Percentiles rank a stretch among this genome's conserved stretches.
Conservation (phyloP, 2,888 invertebrate species). For the Ashinkailepas kermadecensis region DNA sequence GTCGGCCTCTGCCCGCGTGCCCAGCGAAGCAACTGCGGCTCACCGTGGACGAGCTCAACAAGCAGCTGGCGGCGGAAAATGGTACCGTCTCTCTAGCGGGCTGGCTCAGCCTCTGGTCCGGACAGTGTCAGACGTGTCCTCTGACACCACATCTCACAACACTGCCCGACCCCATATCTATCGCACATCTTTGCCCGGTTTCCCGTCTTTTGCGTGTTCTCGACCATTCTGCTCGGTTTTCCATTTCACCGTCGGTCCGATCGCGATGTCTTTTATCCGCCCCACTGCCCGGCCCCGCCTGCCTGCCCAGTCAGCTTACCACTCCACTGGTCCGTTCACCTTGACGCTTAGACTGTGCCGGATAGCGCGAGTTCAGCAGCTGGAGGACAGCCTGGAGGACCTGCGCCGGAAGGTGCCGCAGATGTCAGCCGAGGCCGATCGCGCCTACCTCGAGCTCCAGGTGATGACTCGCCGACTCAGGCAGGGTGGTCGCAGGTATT, state of each 20-base stretch:
- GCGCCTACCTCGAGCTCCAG: constrained; percentile 6
- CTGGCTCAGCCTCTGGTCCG: too few relatives aligned
- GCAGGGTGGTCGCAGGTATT: too few relatives aligned
- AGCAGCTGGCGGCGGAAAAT: neutral
- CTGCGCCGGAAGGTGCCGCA: constrained; percentile 3
- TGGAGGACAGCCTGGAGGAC: constrained; percentile 6
- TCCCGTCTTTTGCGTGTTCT: too few relatives aligned
- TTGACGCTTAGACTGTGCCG: too few relatives aligned
- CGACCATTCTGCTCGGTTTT: too few relatives aligned
- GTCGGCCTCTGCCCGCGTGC: neutral
- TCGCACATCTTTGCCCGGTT: too few relatives aligned
- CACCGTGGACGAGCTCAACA: neutral
- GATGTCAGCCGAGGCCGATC: constrained; percentile 8
- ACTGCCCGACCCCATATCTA: too few relatives aligned
- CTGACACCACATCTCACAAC: too few relatives aligned
- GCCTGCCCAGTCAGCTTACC: neutral
- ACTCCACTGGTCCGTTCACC: too few relatives aligned
- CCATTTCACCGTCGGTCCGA: too few relatives aligned
- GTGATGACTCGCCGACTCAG: neutral
- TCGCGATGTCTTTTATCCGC: neutral
- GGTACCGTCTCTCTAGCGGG: too few relatives aligned
- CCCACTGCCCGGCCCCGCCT: neutral
- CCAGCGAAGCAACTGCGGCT: neutral
- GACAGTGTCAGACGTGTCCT: too few relatives aligned
- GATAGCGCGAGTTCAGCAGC: neutral